Percentiles rank a stretch among this genome's conserved stretches.
phyloP scores from a whole-genome alignment of 2,888 invertebrate genomes.

The Pyrrhia umbra region DNA sequence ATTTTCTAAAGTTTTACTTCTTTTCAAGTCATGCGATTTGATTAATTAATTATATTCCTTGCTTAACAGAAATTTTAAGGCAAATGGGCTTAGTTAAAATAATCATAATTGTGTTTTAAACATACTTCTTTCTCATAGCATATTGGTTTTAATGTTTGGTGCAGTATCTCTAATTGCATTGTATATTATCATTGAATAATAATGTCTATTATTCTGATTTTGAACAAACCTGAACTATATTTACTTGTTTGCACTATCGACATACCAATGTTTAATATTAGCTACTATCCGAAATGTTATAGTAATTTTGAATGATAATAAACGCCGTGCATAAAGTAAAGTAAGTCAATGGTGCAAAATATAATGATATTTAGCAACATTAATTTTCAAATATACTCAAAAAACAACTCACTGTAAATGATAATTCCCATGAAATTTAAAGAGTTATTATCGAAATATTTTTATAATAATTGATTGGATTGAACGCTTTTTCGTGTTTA shows the following conservation, averaged over 20 bases:
- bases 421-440: constrained; percentile 76
- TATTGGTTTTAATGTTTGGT: constrained; percentile 89
- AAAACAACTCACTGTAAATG: constrained; percentile 88
- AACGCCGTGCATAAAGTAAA: constrained; percentile 64
- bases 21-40: constrained; percentile 72
- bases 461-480: constrained; percentile 89
- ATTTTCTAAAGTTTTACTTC: constrained; percentile 65
- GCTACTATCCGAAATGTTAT: not conserved
- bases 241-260: constrained; percentile 75
- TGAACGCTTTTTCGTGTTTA: constrained; percentile 91
- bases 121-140: constrained; percentile 83
- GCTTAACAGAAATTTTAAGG: constrained; percentile 82
- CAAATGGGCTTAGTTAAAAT: constrained; percentile 87
- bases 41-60: constrained; percentile 69
- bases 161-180: constrained; percentile 89
- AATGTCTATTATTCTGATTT: constrained; percentile 81
- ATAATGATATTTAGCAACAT: constrained; percentile 72
- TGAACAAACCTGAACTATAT: constrained; percentile 73
- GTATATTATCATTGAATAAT: constrained; percentile 88
- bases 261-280: constrained; percentile 67
- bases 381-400: constrained; percentile 85
- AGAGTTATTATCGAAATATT: constrained; percentile 85
- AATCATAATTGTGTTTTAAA: constrained; percentile 80
- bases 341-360: constrained; percentile 73
- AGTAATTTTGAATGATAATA: not conserved